phyloP scores from a whole-genome alignment of 1,140 invertebrate species.

The Wiebesia pumilae region DNA sequence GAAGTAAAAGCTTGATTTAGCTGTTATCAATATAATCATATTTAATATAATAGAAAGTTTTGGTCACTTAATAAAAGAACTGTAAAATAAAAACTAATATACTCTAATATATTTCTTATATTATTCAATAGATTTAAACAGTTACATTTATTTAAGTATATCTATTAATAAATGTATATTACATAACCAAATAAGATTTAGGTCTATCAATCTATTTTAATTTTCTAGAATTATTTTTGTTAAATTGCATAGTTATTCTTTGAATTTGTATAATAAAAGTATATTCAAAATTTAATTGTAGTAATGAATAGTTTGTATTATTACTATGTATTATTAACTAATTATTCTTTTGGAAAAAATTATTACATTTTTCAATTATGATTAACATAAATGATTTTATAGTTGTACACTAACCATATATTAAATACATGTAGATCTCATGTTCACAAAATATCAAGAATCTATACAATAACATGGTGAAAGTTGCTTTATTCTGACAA shows the following conservation, averaged over 20 bases:
- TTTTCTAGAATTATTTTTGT: slow-evolving; percentile 20
- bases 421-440: neutral
- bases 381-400: too few species aligned
- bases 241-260: neutral
- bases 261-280: neutral
- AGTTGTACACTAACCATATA: too few species aligned
- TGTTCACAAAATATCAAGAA: neutral
- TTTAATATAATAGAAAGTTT: too few species aligned
- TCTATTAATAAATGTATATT: slow-evolving; percentile 14
- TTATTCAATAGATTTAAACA: neutral
- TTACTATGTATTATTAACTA: too few species aligned
- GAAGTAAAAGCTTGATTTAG: too few species aligned
- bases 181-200: neutral
- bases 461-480: neutral
- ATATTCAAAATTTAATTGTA: too few species aligned
- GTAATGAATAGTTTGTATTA: too few species aligned
- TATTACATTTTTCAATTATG: too few species aligned
- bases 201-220: neutral
- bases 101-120: neutral
- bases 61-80: neutral
- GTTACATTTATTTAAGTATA: neutral
- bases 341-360: too few species aligned
- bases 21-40: too few species aligned
- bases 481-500: neutral
- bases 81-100: neutral